phyloP scores from a whole-genome alignment of 2,113 vertebrate genomes.

The Malurus cyaneus region DNA sequence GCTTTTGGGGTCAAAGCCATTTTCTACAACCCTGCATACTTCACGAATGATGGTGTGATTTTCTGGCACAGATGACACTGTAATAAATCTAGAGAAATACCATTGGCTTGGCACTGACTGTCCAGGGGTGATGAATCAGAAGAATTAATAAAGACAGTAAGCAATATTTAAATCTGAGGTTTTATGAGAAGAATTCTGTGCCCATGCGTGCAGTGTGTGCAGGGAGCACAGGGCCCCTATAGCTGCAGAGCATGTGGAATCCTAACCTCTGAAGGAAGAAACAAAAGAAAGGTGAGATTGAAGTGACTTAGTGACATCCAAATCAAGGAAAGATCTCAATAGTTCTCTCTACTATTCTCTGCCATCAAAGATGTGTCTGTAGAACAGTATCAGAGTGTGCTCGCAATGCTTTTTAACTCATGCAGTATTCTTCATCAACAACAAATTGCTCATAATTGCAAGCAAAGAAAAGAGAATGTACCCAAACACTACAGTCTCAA shows the following conservation, averaged over 20 bases:
- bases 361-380: not conserved
- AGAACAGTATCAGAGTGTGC: not conserved
- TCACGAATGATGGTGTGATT: not conserved
- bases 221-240: not conserved
- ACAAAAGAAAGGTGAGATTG: not conserved
- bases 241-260: not conserved
- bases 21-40: not conserved
- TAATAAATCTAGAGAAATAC: not conserved
- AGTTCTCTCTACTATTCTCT: not conserved
- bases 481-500: not conserved
- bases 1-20: not conserved
- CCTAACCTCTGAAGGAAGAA: not conserved
- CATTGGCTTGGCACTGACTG: not conserved
- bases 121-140: not conserved
- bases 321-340: not conserved
- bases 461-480: not conserved
- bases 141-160: not conserved
- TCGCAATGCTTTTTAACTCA: not conserved
- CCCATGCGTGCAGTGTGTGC: accelerated
- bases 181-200: not conserved
- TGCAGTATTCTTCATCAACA: not conserved
- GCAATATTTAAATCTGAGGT: not conserved
- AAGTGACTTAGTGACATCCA: not conserved
- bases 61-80: not conserved
- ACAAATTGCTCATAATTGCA: not conserved